Conservation (phyloP, 2,888 invertebrate genomes). For the Panzeria rudis region DNA sequence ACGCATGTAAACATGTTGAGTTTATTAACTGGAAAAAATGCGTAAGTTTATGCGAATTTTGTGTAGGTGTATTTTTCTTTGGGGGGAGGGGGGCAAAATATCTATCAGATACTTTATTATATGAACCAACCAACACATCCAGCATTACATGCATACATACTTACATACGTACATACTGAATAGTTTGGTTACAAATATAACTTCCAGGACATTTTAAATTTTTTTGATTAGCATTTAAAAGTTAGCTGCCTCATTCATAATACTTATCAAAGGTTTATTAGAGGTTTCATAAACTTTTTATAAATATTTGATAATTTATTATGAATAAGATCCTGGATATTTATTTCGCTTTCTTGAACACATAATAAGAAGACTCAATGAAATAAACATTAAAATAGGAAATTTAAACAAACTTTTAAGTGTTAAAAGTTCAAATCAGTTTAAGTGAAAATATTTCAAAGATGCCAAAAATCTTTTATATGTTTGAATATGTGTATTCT, state of each 20-base stretch:
- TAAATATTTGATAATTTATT: too few species aligned
- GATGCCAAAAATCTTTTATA: neutral
- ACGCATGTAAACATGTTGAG: neutral
- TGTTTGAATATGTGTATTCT: neutral
- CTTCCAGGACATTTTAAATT: too few species aligned
- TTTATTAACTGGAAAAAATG: conserved; percentile 1
- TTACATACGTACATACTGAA: too few species aligned
- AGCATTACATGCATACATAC: too few species aligned
- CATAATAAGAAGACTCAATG: neutral
- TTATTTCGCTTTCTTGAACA: neutral
- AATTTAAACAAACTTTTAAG: neutral
- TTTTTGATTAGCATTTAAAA: too few species aligned
- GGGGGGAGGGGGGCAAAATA: neutral
- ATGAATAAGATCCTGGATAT: too few species aligned
- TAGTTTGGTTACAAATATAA: too few species aligned
- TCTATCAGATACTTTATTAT: neutral
- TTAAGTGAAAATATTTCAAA: neutral
- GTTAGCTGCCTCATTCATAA: too few species aligned
- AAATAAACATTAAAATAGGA: conserved; percentile 3
- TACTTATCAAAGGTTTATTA: too few species aligned
- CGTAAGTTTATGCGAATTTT: conserved; percentile 18
- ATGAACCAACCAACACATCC: too few species aligned
- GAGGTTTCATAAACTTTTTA: too few species aligned
- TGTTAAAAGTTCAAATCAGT: neutral
- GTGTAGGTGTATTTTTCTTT: conserved; percentile 37